Evolutionary conservation across 2,797 vertebrate species (phyloP), one percentile per base, ranked within the genome.

Genomic region (Platalea minor): DNA sequence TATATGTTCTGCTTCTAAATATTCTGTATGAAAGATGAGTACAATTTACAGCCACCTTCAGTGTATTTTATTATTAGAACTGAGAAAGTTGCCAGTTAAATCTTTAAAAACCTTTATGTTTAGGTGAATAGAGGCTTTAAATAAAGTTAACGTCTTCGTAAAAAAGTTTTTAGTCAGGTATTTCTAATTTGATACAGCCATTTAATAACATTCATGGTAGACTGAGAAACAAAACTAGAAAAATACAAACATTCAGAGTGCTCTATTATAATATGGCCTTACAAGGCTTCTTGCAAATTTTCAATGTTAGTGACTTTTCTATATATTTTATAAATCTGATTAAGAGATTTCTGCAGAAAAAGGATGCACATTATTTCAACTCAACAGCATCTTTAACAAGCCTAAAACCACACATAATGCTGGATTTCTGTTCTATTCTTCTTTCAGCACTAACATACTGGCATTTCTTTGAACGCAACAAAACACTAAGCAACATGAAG

Each of bases 381-480:
- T 73, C 83, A 91, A 83, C 57, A 61, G 60, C 56, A 88, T 73
- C 75, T 84, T 93, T 87, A 83, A 78, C 67, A 91, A 92, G 84
- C 45, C 86, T 93, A 95, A 95, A 97, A 5, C 81, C 88, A 92
- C 76, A 91, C 54, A 95, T 76, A 96, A 94, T 64, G 87, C 77
- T 88, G 76, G 74, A 92, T 93, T 92, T 95, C 67, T 93, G 57
- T 25, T 88, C 79, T 89, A 60, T 96, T 93, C 95, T 94, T 96
- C 97, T 98, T 97, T 98, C 96, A 97, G 82, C 96, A 95, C 93
- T 86, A 96, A 79, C 86, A 82, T 74, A 89, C 87, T 85, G 90
- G 68, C 84, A 95, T 95, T 97, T 97, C 95, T 98, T 98, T 98
- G 97, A 98, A 97, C 13, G 19, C 90, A 96, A 93, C 91, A 97